Percentiles rank a stretch among this genome's conserved stretches.
These are phyloP conservation scores for Melanotus villosus DNA, from an alignment of 2,888 invertebrate species.

Conservation along the genomic window DNA sequence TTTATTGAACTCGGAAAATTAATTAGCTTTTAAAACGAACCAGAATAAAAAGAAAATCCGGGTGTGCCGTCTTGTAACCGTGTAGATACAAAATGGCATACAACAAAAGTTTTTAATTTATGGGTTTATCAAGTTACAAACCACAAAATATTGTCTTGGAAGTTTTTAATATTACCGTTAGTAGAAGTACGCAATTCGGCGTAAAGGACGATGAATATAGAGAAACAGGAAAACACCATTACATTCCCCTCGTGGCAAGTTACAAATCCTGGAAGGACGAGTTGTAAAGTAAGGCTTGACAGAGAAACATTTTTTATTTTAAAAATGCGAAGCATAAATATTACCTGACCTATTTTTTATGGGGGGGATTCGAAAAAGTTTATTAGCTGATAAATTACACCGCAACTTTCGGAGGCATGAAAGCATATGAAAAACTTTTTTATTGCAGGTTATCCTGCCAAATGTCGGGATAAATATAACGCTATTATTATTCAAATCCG, in stretches of 20 bases:
- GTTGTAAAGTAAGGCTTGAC: conserved; percentile 61
- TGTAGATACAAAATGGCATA: too few relatives aligned
- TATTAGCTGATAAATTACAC: conserved; percentile 42
- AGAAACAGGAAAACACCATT: conserved; percentile 57
- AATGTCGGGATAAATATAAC: conserved; percentile 24
- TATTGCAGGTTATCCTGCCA: conserved; percentile 22
- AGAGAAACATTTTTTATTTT: conserved; percentile 53
- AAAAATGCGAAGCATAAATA: conserved; percentile 45
- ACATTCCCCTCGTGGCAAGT: conserved; percentile 60
- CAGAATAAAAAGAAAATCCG: too few relatives aligned
- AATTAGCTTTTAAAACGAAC: too few relatives aligned
- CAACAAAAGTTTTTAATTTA: too few relatives aligned
- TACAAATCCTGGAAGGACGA: conserved; percentile 62
- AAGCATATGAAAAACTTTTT: conserved; percentile 31
- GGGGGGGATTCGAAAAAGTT: conserved; percentile 38
- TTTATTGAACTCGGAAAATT: too few relatives aligned
- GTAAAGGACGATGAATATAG: conserved; percentile 44
- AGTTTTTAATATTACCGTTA: conserved; percentile 24
- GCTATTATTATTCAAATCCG: conserved; percentile 28
- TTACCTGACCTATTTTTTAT: conserved; percentile 43
- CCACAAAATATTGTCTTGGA: conserved; percentile 6
- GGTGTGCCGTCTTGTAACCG: too few relatives aligned
- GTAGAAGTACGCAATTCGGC: conserved; percentile 25
- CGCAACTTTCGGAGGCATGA: conserved; percentile 19
- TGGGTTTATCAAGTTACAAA: background rate